Conservation (phyloP, 2,888 invertebrate species). For the Adelognathus sp. region DNA sequence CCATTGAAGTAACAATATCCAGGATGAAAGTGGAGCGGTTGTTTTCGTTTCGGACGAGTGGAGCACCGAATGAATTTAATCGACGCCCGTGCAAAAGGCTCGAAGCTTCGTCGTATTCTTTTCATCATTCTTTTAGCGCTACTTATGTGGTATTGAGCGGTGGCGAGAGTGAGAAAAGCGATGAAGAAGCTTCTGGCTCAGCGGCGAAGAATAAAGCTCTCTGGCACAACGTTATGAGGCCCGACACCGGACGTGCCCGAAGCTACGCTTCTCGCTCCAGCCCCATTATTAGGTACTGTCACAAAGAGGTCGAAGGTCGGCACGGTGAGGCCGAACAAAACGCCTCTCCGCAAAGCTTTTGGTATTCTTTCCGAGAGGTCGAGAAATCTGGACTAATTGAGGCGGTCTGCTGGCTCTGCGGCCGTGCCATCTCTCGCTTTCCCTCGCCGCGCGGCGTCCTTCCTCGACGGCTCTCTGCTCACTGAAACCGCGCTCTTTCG, state of each 20-base stretch:
- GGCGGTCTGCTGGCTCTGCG: slow-evolving; percentile 21
- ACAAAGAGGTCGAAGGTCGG: slow-evolving; percentile 57
- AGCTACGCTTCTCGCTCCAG: slow-evolving; percentile 38
- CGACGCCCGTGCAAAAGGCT: slow-evolving; percentile 45
- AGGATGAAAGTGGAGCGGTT: slow-evolving; percentile 24
- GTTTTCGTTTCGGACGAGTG: slow-evolving; percentile 26
- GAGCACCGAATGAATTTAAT: slow-evolving; percentile 51
- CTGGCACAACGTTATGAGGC: background rate
- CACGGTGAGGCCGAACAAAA: slow-evolving; percentile 34
- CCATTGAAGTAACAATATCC: slow-evolving; percentile 38
- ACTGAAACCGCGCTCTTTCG: slow-evolving; percentile 18
- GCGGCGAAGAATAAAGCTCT: slow-evolving; percentile 48
- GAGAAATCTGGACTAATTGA: slow-evolving; percentile 58
- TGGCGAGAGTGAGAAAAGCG: background rate
- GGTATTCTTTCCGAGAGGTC: slow-evolving; percentile 47
- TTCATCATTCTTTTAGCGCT: background rate
- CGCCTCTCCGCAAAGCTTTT: slow-evolving; percentile 33
- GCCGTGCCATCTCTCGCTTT: background rate
- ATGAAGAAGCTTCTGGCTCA: slow-evolving; percentile 48
- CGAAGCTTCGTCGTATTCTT: slow-evolving; percentile 45
- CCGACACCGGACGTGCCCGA: slow-evolving; percentile 54
- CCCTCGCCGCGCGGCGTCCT: slow-evolving; percentile 23
- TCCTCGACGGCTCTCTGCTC: too few relatives aligned
- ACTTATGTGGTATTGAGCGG: too few relatives aligned
- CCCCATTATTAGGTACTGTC: slow-evolving; percentile 56